Conservation (phyloP, 2,797 vertebrate species). For the Vespertilio murinus region DNA sequence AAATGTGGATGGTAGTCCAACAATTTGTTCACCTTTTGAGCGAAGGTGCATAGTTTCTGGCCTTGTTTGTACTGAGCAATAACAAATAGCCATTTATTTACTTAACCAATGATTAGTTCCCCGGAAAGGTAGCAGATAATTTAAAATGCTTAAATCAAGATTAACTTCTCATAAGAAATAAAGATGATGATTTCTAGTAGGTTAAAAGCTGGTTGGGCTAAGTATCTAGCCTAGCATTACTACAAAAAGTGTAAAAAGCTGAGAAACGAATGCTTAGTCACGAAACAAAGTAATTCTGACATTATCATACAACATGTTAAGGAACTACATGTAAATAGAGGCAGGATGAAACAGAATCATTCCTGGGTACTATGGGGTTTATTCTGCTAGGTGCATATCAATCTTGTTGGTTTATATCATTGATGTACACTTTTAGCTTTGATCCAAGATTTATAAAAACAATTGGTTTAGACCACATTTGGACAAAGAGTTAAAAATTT, state of each 20-base stretch:
- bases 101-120: conserved; percentile 43
- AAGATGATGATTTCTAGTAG: background rate
- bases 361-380: background rate
- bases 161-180: conserved; percentile 34
- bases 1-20: background rate
- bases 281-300: background rate
- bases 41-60: background rate
- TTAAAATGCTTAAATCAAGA: conserved; percentile 39
- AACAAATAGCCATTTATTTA: conserved; percentile 6
- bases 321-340: background rate
- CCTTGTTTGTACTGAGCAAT: conserved; percentile 3
- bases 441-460: conserved; percentile 30
- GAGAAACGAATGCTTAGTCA: background rate
- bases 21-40: conserved; percentile 6
- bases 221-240: background rate
- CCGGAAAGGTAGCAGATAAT: conserved; percentile 14
- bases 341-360: conserved; percentile 3
- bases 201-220: background rate
- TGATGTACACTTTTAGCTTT: conserved; percentile 25
- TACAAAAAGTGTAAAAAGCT: background rate
- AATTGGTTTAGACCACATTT: background rate
- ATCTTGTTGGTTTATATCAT: background rate
- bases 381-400: background rate
- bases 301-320: background rate
- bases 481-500: conserved; percentile 10